Base-by-base conservation (phyloP, 2,113 vertebrate species). In the Podocnemis expansa region DNA sequence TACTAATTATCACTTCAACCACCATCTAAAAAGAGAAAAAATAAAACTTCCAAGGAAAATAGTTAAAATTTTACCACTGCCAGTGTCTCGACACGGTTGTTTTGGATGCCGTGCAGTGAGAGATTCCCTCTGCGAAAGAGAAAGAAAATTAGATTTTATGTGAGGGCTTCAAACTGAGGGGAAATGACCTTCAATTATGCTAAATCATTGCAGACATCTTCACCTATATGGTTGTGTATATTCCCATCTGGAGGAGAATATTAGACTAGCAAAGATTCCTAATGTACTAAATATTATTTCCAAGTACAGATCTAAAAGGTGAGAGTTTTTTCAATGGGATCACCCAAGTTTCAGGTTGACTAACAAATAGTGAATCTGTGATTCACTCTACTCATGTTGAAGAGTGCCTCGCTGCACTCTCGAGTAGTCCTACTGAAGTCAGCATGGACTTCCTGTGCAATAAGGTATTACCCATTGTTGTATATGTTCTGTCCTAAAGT, bases 41-140 rank as follows among this genome's bases (percentile, higher is more conserved):
- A 89, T 67, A 93, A 97, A 95, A 85, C 85, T 31, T 97, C 97
- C 96, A 97, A 97, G 93, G 94, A 95, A 97, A 96, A 97, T 43
- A 96, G 87, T 80, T 84, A 91, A 94, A 96, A 85, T 87, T 94
- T 97, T 70, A 89, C 92, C 84, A 49, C 73, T 76, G 47, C 80
- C 89, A 27, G 1, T 82, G 91, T 95, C 96, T 95, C 43, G 0
- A 88, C 89, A 85, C 83, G 95, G 85, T 86, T 94, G 95, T 92
- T 94, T 93, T 43, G 67, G 95, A 51, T 94, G 54, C 88, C 81
- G 93, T 49, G 89, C 82, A 94, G 90, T 88, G 88, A 80, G 49
- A 80, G 87, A 34, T 31, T 95, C 94, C 76, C 8, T 63, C 97
- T 93, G 93, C 85, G 81, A 75, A 88, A 87, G 78, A 94, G 83